Percentiles rank a stretch among this genome's conserved stretches.
Conservation (phyloP, 2,888 invertebrate species). For the Molanna angustata region DNA sequence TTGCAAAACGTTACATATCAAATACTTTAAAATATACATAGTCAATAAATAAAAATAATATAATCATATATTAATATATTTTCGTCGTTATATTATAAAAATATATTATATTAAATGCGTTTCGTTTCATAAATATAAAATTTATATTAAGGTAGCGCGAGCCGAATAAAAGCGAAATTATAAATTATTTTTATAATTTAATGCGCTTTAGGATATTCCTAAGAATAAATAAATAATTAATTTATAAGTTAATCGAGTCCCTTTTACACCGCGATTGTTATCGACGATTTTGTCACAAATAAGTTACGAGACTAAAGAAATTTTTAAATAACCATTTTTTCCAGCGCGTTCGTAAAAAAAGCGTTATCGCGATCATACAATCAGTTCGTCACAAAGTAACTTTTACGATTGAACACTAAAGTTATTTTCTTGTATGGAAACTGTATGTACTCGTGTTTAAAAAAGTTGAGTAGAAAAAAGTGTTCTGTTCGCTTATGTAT, state of each 20-base stretch:
- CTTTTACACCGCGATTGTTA: too few relatives aligned
- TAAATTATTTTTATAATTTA: conserved; percentile 3
- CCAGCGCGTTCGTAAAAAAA: not conserved
- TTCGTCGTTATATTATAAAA: conserved; percentile 10
- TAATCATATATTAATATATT: too few relatives aligned
- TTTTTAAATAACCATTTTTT: too few relatives aligned
- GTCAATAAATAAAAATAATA: not conserved
- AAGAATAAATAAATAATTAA: not conserved
- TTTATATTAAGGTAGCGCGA: conserved; percentile 1
- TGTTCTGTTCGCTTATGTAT: conserved; percentile 6
- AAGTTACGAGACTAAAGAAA: too few relatives aligned
- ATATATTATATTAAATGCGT: too few relatives aligned
- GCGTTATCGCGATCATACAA: not conserved
- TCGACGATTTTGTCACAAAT: too few relatives aligned
- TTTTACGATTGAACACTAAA: conserved; percentile 12
- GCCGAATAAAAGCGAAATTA: not conserved
- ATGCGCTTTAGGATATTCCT: not conserved
- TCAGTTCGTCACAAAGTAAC: conserved; percentile 5
- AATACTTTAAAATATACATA: conserved; percentile 16
- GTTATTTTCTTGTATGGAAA: conserved; percentile 15
- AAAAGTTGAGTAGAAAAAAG: conserved; percentile 9
- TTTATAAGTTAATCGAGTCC: not conserved
- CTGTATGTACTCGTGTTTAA: conserved; percentile 4
- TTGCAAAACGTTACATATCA: conserved; percentile 26
- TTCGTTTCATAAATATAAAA: too few relatives aligned